These are phyloP conservation scores for Girardinichthys multiradiatus DNA, from an alignment of 2,113 vertebrate genomes.

Conservation along the genomic window DNA sequence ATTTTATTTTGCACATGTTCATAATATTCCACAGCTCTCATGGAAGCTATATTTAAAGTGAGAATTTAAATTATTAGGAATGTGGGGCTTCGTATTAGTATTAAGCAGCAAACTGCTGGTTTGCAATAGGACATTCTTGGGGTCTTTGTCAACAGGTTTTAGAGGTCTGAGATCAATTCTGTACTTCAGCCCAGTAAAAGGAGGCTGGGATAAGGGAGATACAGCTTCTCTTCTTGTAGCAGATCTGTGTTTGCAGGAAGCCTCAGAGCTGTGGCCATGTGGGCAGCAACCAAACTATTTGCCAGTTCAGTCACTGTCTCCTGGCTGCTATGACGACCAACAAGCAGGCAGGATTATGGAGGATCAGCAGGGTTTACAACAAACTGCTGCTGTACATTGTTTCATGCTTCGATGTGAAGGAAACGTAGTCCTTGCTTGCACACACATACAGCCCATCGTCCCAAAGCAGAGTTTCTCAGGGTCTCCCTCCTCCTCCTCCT, in stretches of 20 bases:
- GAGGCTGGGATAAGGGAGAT: background rate
- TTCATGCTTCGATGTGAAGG: conserved; percentile 19
- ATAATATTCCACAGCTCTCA: background rate
- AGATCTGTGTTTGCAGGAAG: background rate
- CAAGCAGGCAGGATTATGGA: conserved; percentile 52
- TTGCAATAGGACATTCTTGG: background rate
- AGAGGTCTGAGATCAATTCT: background rate
- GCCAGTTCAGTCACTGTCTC: conserved; percentile 23
- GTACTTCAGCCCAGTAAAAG: background rate
- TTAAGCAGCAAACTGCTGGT: background rate
- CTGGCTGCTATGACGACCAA: conserved; percentile 32
- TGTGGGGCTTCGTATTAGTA: background rate
- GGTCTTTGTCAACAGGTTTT: background rate
- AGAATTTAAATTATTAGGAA: too few relatives aligned
- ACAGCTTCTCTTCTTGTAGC: background rate
- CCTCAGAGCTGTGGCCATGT: background rate
- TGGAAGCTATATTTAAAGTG: too few relatives aligned
- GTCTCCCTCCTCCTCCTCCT: background rate
- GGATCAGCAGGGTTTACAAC: conserved; percentile 60
- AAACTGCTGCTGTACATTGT: conserved; percentile 46
- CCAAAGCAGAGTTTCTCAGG: conserved; percentile 10
- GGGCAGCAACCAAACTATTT: background rate
- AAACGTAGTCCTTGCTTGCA: conserved; percentile 13
- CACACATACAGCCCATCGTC: conserved; percentile 2
- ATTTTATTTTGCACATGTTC: background rate